A percentile compares a stretch with the other conserved stretches of the same genome.
Conservation (phyloP, 2,797 vertebrate species). For the Centroberyx gerrardi region DNA sequence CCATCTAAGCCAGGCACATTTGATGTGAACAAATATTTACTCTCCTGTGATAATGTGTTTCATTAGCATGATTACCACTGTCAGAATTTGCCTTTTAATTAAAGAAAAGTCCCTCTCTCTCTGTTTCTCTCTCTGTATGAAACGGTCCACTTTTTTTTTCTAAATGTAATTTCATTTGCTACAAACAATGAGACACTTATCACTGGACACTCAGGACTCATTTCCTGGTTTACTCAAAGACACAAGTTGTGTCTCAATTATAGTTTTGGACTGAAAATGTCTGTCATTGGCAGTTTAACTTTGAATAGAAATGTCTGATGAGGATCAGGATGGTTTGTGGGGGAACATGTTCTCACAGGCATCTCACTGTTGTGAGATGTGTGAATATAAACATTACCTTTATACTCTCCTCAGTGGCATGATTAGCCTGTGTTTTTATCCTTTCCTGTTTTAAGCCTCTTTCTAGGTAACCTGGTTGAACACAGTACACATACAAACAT, state of each 20-base stretch:
- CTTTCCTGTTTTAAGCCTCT: constrained; percentile 32
- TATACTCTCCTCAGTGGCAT: constrained; percentile 11
- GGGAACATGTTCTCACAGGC: constrained; percentile 1
- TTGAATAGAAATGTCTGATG: constrained; percentile 31
- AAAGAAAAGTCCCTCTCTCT: constrained; percentile 32
- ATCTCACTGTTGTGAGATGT: constrained; percentile 10
- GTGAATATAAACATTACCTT: constrained; percentile 27
- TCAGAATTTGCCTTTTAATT: constrained; percentile 51
- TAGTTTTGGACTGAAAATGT: constrained; percentile 28
- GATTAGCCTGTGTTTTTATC: constrained; percentile 28
- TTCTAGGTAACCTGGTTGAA: constrained; percentile 45
- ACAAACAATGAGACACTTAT: constrained; percentile 44
- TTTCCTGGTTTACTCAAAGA: constrained; percentile 26
- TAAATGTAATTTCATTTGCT: constrained; percentile 29
- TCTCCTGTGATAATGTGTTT: constrained; percentile 43
- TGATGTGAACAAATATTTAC: constrained; percentile 60
- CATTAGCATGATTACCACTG: constrained; percentile 41
- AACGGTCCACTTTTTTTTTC: background rate
- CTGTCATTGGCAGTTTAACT: constrained; percentile 13
- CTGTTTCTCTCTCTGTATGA: background rate
- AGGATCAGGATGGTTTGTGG: constrained; percentile 15
- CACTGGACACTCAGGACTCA: constrained; percentile 4
- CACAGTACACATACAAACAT: constrained; percentile 22
- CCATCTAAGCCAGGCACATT: constrained; percentile 25
- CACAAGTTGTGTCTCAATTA: constrained; percentile 30